Conservation (phyloP, 2,113 vertebrate genomes). For the Tricholaema leucomelas region DNA sequence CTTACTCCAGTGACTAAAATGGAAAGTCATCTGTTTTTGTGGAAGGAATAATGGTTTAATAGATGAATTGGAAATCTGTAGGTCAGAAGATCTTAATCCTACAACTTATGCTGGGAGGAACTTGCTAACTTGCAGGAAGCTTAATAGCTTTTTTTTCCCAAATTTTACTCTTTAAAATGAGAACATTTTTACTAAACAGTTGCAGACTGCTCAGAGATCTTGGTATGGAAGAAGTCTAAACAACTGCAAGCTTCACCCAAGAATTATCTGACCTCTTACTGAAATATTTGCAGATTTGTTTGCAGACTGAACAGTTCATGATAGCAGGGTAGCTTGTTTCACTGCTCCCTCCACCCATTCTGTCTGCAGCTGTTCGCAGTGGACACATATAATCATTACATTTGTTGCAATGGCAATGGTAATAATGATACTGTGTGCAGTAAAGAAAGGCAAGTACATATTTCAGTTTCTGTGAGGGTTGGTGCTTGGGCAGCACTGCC, state of each 20-base stretch:
- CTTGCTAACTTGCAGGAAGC: neutral
- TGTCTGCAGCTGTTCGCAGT: conserved; percentile 41
- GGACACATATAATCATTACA: conserved; percentile 53
- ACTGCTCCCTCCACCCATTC: conserved; percentile 14
- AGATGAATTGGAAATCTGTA: neutral
- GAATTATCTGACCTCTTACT: neutral
- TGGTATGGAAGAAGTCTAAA: neutral
- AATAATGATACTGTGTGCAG: conserved; percentile 29
- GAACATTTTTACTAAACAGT: neutral
- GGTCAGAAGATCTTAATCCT: neutral
- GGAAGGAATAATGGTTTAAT: neutral
- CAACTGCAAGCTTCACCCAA: neutral
- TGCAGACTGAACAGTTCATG: neutral
- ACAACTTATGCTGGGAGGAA: neutral
- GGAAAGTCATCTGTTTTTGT: neutral
- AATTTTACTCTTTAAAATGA: neutral
- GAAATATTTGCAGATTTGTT: neutral
- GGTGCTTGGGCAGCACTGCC: conserved; percentile 15
- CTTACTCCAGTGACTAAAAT: neutral
- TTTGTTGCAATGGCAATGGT: conserved; percentile 43
- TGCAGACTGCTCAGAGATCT: neutral
- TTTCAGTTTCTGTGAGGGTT: conserved; percentile 41
- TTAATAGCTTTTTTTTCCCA: neutral
- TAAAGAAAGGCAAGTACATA: conserved; percentile 60
- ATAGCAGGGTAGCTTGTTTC: neutral